phyloP scores from a whole-genome alignment of 2,113 vertebrate genomes.

The Collichthys lucidus region DNA sequence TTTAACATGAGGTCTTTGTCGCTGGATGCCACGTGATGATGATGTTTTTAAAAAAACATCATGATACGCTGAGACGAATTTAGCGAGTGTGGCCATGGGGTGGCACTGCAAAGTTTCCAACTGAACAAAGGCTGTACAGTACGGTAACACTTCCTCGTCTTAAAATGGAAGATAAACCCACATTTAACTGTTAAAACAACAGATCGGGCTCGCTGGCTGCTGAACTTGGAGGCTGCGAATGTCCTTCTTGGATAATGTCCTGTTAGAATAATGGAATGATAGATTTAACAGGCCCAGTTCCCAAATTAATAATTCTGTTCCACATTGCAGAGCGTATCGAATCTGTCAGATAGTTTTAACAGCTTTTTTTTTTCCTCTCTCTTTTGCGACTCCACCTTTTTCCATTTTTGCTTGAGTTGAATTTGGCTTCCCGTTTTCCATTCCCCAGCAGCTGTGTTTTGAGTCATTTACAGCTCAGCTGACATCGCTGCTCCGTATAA shows the following conservation, averaged over 20 bases:
- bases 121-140: not conserved
- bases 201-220: conserved; percentile 59
- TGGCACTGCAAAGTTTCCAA: conserved; percentile 62
- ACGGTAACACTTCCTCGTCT: conserved; percentile 48
- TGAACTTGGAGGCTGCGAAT: conserved; percentile 63
- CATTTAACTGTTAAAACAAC: conserved; percentile 72
- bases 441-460: conserved; percentile 78
- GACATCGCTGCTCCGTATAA: conserved; percentile 68
- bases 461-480: conserved; percentile 76
- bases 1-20: not conserved
- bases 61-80: not conserved
- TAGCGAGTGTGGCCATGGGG: conserved; percentile 55
- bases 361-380: conserved; percentile 57
- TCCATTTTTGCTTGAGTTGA: conserved; percentile 66
- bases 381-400: conserved; percentile 63
- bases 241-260: conserved; percentile 69
- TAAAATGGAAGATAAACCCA: conserved; percentile 68
- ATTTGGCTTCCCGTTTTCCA: conserved; percentile 67
- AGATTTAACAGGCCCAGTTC: conserved; percentile 81
- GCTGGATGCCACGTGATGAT: not conserved
- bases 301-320: conserved; percentile 82
- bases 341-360: conserved; percentile 80
- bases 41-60: conserved; percentile 14
- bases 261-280: conserved; percentile 83
- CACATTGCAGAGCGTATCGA: conserved; percentile 74